Evolutionary conservation across 2,113 vertebrate species (phyloP).

Genomic region (Pygoscelis adeliae): DNA sequence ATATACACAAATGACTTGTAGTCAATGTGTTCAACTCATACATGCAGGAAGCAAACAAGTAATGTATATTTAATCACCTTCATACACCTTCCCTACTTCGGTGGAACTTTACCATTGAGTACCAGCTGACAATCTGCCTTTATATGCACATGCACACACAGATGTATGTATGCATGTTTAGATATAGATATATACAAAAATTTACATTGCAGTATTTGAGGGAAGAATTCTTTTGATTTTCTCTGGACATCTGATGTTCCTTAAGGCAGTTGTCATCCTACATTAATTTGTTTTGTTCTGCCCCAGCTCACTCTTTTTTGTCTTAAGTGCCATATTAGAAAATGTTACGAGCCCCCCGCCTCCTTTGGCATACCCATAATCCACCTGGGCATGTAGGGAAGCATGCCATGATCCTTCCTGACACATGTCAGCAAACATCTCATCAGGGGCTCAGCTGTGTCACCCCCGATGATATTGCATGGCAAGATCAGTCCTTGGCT

Average conservation of each 20-base stretch:
- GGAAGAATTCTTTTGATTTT: constrained; percentile 15
- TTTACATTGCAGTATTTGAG: background rate
- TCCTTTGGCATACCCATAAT: constrained; percentile 36
- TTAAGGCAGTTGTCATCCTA: constrained; percentile 61
- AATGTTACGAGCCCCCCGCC: background rate
- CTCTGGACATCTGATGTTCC: constrained; percentile 27
- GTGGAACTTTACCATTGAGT: background rate
- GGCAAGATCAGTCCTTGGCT: constrained; percentile 64
- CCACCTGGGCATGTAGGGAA: constrained; percentile 29
- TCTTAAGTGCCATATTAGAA: constrained; percentile 65
- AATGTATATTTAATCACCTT: background rate
- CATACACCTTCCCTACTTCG: background rate
- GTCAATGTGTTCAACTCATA: background rate
- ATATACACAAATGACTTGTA: background rate
- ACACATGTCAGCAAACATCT: constrained; percentile 70
- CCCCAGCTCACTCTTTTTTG: constrained; percentile 41
- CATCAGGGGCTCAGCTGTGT: constrained; percentile 68
- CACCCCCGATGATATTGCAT: constrained; percentile 20
- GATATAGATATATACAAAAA: background rate
- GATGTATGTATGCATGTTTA: background rate
- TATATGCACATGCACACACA: background rate
- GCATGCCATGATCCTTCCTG: constrained; percentile 57
- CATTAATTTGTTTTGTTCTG: constrained; percentile 53
- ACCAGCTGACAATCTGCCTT: background rate
- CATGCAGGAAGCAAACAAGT: background rate